phyloP scores from a whole-genome alignment of 1,140 invertebrate species.

The Wiebesia pumilae region DNA sequence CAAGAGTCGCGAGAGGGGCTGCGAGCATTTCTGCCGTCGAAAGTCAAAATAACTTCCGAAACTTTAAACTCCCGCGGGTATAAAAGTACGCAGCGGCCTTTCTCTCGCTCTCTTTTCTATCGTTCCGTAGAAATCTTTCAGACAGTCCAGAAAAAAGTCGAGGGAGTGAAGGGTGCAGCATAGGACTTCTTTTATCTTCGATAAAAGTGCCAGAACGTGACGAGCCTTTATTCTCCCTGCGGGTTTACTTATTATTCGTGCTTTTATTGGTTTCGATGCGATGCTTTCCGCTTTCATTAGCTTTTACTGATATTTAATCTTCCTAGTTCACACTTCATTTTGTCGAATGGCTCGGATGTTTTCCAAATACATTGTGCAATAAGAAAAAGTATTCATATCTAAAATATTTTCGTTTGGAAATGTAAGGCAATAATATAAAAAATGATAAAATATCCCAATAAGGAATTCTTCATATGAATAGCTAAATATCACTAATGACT shows the following conservation, averaged over 20 bases:
- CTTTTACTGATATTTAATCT: too few relatives aligned
- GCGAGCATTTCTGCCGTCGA: slow-evolving; percentile 51
- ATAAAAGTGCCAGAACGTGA: slow-evolving; percentile 26
- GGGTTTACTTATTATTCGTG: slow-evolving; percentile 20
- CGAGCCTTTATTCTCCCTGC: neutral
- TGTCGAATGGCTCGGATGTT: too few relatives aligned
- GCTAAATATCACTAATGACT: too few relatives aligned
- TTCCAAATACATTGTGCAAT: too few relatives aligned
- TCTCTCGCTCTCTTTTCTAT: slow-evolving; percentile 33
- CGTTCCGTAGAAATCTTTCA: slow-evolving; percentile 42
- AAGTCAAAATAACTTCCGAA: slow-evolving; percentile 71
- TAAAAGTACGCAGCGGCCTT: slow-evolving; percentile 58
- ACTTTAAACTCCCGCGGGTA: slow-evolving; percentile 68
- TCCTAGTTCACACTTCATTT: too few relatives aligned
- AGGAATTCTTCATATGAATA: too few relatives aligned
- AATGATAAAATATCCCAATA: too few relatives aligned
- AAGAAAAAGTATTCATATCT: too few relatives aligned
- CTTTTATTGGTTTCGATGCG: neutral
- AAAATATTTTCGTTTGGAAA: too few relatives aligned
- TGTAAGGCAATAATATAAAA: too few relatives aligned
- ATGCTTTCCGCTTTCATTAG: neutral
- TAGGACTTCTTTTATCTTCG: neutral
- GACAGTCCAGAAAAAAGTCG: neutral
- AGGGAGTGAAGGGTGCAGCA: neutral
- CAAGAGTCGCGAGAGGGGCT: slow-evolving; percentile 56